A percentile compares a stretch with the other conserved stretches of the same genome.
Conservation (phyloP, 2,113 vertebrate genomes). For the Muscicapa adusta region DNA sequence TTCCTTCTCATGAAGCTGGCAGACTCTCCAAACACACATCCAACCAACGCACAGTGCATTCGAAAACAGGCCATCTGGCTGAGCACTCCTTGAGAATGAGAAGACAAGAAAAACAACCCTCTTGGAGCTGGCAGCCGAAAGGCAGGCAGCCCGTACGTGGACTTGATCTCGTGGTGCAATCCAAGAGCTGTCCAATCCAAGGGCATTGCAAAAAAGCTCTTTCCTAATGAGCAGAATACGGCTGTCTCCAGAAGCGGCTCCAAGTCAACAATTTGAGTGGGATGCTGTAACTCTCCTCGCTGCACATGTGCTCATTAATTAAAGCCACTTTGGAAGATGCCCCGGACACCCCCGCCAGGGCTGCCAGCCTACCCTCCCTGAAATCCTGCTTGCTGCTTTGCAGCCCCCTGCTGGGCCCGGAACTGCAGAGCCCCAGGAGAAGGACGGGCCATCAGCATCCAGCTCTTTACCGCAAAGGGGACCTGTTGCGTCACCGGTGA, state of each 20-base stretch:
- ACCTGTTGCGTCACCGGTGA: background rate
- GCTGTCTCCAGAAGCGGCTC: slow-evolving; percentile 56
- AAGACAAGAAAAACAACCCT: slow-evolving; percentile 73
- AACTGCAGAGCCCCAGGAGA: background rate
- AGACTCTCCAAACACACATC: slow-evolving; percentile 72
- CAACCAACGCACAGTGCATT: slow-evolving; percentile 74
- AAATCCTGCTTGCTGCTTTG: slow-evolving; percentile 36
- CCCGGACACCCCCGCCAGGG: slow-evolving; percentile 38
- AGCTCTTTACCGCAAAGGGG: background rate
- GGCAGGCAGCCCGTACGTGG: slow-evolving; percentile 64
- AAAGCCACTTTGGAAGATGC: slow-evolving; percentile 64
- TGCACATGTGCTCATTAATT: slow-evolving; percentile 68
- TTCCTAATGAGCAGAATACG: slow-evolving; percentile 63
- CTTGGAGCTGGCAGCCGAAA: slow-evolving; percentile 66
- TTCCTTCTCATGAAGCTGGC: slow-evolving; percentile 71
- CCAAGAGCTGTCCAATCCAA: slow-evolving; percentile 61
- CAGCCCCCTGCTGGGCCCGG: slow-evolving; percentile 61
- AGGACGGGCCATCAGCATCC: background rate
- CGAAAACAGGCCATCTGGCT: slow-evolving; percentile 72
- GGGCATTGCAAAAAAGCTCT: slow-evolving; percentile 63
- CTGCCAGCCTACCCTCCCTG: slow-evolving; percentile 33
- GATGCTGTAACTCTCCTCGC: slow-evolving; percentile 58
- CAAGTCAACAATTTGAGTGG: slow-evolving; percentile 67
- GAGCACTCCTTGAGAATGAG: slow-evolving; percentile 68
- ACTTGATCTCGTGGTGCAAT: slow-evolving; percentile 61